Conservation (phyloP, 2,888 invertebrate genomes). For the Buathra laborator region DNA sequence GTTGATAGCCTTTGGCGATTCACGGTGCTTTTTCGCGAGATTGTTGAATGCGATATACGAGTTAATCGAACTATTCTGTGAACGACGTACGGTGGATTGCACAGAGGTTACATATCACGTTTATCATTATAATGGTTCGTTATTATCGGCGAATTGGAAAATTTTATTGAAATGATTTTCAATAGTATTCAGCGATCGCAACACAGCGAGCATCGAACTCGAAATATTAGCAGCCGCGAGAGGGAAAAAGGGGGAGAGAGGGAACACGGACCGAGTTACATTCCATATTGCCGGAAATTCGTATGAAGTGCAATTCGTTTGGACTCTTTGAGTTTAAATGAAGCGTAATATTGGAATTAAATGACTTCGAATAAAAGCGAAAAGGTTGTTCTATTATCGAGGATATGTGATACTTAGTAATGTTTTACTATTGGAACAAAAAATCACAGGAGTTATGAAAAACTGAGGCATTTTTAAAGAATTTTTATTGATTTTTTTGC, state of each 20-base stretch:
- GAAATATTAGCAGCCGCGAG: background rate
- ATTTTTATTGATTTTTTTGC: too few species aligned
- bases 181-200: conserved; percentile 1
- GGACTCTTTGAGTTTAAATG: conserved; percentile 6
- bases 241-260: background rate
- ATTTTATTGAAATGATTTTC: conserved; percentile 39
- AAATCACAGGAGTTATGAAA: too few species aligned
- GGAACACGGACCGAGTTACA: background rate
- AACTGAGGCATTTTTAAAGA: too few species aligned
- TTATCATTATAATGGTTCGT: background rate
- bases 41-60: conserved; percentile 13
- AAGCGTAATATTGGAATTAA: conserved; percentile 37
- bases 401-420: background rate
- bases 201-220: background rate
- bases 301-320: conserved; percentile 31
- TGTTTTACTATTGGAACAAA: too few species aligned
- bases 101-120: background rate
- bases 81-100: background rate
- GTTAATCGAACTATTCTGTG: conserved; percentile 22
- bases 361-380: conserved; percentile 28
- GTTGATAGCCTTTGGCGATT: conserved; percentile 11
- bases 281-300: conserved; percentile 4
- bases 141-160: conserved; percentile 12
- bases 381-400: background rate
- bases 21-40: background rate